Evolutionary conservation across 2,113 vertebrate species (phyloP).

Genomic region (Phoxinus phoxinus): DNA sequence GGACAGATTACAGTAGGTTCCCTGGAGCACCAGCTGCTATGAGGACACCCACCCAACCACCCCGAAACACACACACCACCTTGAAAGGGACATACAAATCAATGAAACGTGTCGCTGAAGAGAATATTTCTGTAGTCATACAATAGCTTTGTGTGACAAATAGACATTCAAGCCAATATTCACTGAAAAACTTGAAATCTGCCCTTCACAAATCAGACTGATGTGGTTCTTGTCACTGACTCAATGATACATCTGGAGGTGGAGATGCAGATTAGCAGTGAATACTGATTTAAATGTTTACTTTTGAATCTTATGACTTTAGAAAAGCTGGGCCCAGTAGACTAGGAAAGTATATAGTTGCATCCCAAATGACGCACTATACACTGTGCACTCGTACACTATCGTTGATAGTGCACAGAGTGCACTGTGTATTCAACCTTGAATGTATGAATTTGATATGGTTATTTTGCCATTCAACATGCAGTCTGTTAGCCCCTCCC

Average conservation of each 20-base stretch:
- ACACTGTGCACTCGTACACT: too few species aligned
- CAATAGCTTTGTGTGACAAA: background rate
- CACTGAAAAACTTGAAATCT: background rate
- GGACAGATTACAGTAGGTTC: too few species aligned
- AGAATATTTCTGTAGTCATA: too few species aligned
- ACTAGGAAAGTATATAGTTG: background rate
- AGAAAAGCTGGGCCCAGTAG: background rate
- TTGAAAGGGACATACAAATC: background rate
- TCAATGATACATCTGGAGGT: background rate
- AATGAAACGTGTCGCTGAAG: background rate
- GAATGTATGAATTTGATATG: too few species aligned
- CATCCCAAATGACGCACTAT: too few species aligned
- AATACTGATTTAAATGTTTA: background rate
- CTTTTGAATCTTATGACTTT: background rate
- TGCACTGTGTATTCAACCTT: too few species aligned
- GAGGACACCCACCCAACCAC: background rate
- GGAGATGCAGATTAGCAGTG: background rate
- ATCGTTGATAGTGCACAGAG: too few species aligned
- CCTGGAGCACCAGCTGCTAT: background rate
- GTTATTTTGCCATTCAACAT: too few species aligned
- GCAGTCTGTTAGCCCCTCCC: too few species aligned
- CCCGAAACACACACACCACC: background rate
- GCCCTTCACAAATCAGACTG: background rate
- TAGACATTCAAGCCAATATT: background rate
- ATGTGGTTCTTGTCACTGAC: background rate